Base-by-base conservation (phyloP, 2,888 invertebrate species). In the Hetaerina titia region DNA sequence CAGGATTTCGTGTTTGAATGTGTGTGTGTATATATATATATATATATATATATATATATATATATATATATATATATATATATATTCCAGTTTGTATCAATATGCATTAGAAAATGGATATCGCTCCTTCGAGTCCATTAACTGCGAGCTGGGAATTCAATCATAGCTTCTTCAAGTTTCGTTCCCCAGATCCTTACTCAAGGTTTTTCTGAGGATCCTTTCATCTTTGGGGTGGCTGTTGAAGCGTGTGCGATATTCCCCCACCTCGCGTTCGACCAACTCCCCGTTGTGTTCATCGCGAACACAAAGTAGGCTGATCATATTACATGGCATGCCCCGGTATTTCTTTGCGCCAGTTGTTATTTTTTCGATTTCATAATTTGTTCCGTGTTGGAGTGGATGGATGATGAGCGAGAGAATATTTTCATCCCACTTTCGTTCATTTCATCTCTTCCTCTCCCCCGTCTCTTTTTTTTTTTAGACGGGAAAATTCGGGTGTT, bases 331-430 rank as follows among this genome's bases (percentile, higher is more conserved):
- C 69, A n/a, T 9, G 69, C 19, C 22, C 4, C 69, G 7, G 69
- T 17, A 7, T 22, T 69, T 69, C 6, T n/a, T n/a, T 22, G 19
- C 19, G 7, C 69, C 9, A 45, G 45, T n/a, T n/a, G 6, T 5
- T 69, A 1, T 69, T 22, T 69, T 69, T 69, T 69, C 69, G 6
- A n/a, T 22, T n/a, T 69, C 22, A 9, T 69, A 69, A 69, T 69
- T 69, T 22, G n/a, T 69, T 69, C 69, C 69, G 69, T n/a, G 69
- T 69, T n/a, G 69, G 69, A 69, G 69, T 69, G n/a, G 69, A 69
- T 69, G 22, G 69, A n/a, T n/a, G 69, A 9, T 19, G 69, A 22
- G 69, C 22, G 5, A 60, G 69, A n/a, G 22, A 69, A 69, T 69
- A 22, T 60, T 15, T 69, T 69, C 22, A 6, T n/a, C 69, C 45